Evolutionary conservation across 2,113 vertebrate genomes (phyloP).

Genomic region (Pterocles burchelli): DNA sequence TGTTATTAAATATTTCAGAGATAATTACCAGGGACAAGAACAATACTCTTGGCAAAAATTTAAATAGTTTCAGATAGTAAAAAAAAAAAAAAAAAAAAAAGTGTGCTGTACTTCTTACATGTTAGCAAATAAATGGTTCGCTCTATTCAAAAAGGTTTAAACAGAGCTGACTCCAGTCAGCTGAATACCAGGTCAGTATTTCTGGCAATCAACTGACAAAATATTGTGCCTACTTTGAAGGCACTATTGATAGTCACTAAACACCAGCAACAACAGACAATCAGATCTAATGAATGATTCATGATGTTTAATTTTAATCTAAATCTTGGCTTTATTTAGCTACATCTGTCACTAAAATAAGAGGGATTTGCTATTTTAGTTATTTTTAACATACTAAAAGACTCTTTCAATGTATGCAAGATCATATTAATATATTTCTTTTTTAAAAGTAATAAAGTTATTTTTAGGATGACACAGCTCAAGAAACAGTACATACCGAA

Average conservation of each 20-base stretch:
- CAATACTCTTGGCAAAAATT: background rate
- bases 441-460: background rate
- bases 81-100: background rate
- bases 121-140: background rate
- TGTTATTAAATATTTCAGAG: background rate
- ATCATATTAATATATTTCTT: background rate
- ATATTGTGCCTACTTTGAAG: constrained; percentile 25
- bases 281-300: constrained; percentile 48
- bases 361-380: background rate
- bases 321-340: constrained; percentile 18
- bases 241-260: background rate
- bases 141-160: background rate
- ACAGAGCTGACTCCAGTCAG: background rate
- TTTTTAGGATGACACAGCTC: constrained; percentile 2
- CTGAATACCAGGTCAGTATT: background rate
- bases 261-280: constrained; percentile 34
- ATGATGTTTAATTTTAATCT: constrained; percentile 28
- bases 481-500: background rate
- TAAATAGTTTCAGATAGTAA: background rate
- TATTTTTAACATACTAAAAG: constrained; percentile 21
- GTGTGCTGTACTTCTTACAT: background rate
- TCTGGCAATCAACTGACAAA: constrained; percentile 1
- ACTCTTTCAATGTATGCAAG: background rate
- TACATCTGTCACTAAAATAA: constrained; percentile 16
- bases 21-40: background rate